Percentiles rank a stretch among this genome's conserved stretches.
phyloP scores from a whole-genome alignment of 2,888 invertebrate species.

The Lasioglossum oenotherae region DNA sequence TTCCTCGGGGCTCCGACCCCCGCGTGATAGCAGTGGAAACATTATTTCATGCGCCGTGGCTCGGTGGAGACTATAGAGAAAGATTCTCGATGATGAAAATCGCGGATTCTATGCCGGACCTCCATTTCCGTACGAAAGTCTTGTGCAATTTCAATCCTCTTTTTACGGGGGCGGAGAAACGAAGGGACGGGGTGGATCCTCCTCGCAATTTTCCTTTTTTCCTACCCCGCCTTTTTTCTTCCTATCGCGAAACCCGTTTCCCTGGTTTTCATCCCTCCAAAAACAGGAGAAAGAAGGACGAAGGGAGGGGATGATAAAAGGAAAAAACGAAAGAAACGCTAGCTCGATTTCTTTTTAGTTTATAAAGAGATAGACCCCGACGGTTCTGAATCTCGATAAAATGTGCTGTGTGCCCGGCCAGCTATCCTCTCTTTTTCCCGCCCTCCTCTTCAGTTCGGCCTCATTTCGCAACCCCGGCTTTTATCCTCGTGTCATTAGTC shows the following conservation, averaged over 20 bases:
- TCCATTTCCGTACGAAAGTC: conserved; percentile 61
- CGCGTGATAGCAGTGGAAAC: conserved; percentile 36
- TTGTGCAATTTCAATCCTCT: conserved; percentile 61
- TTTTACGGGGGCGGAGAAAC: conserved; percentile 38
- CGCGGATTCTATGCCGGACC: conserved; percentile 56
- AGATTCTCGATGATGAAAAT: conserved; percentile 58
- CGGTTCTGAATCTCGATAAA: conserved; percentile 59
- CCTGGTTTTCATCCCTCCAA: conserved; percentile 41
- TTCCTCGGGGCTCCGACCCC: background rate
- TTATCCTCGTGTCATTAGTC: conserved; percentile 60
- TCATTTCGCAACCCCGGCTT: conserved; percentile 53
- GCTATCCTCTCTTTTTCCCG: conserved; percentile 35
- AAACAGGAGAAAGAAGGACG: conserved; percentile 25
- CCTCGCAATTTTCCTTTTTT: conserved; percentile 38
- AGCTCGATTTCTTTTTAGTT: conserved; percentile 62
- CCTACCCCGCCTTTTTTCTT: background rate
- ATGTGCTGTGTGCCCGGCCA: conserved; percentile 35
- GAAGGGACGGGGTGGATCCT: conserved; percentile 4
- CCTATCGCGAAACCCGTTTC: conserved; percentile 37
- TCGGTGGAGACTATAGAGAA: background rate
- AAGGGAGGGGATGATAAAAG: conserved; percentile 1
- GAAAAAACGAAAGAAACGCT: conserved; percentile 27
- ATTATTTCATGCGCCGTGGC: conserved; percentile 56
- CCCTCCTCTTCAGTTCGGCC: conserved; percentile 46
- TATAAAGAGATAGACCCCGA: conserved; percentile 58